Evolutionary conservation across 2,113 vertebrate species (phyloP).

Genomic region (Echinops telfairi): DNA sequence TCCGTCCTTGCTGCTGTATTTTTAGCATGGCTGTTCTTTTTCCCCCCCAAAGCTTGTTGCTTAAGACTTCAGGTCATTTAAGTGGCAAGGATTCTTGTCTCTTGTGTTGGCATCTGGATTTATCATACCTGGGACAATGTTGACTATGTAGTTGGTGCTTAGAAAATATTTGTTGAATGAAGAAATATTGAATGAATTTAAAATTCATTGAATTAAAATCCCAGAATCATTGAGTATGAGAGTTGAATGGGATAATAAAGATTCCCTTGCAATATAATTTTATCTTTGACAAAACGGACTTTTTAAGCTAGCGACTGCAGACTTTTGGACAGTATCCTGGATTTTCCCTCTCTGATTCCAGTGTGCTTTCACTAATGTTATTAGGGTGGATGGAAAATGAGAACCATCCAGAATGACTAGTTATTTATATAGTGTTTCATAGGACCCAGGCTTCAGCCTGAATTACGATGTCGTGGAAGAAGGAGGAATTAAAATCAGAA

Average conservation of each 20-base stretch:
- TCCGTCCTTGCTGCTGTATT: not conserved
- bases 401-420: slow-evolving; percentile 43
- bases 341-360: not conserved
- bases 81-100: not conserved
- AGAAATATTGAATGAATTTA: not conserved
- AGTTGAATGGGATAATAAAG: not conserved
- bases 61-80: not conserved
- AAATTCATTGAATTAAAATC: not conserved
- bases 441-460: not conserved
- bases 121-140: not conserved
- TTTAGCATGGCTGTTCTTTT: not conserved
- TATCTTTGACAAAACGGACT: not conserved
- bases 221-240: not conserved
- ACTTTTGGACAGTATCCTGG: not conserved
- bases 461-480: not conserved
- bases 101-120: not conserved
- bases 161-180: not conserved
- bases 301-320: not conserved
- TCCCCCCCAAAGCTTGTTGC: not conserved
- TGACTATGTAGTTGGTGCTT: not conserved
- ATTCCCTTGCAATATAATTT: not conserved
- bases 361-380: slow-evolving; percentile 21
- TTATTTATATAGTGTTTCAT: slow-evolving; percentile 3
- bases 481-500: not conserved
- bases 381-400: slow-evolving; percentile 54